Base-by-base conservation (phyloP, 2,113 vertebrate genomes). In the Rousettus leschenaultii region DNA sequence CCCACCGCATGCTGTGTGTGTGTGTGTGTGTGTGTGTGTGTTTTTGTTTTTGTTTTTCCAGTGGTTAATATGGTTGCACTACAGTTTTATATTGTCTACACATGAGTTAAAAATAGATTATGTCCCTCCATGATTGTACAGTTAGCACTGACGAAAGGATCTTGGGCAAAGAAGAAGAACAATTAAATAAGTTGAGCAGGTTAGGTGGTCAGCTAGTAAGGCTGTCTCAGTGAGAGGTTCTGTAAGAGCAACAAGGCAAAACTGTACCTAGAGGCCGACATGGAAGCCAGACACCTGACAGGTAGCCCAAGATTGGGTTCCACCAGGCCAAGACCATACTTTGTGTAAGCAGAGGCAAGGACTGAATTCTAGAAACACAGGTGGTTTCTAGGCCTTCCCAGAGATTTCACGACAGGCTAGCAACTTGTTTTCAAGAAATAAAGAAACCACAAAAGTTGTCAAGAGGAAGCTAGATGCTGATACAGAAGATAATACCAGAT, bases 11-110 rank as follows among this genome's bases (percentile, higher is more conserved):
- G 40, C 65, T 43, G 11, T 53, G 24, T 30, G n/a, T n/a, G n/a
- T n/a, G n/a, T 53, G 24, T 30, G n/a, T n/a, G n/a, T n/a, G n/a
- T n/a, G n/a, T n/a, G n/a, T n/a, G n/a, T n/a, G n/a, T n/a, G n/a
- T n/a, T n/a, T n/a, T n/a, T 87, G 83, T 26, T 84, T 82, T 35
- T 90, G n/a, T 63, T 89, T 57, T n/a, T n/a, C n/a, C n/a, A 79
- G 48, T 22, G 74, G 30, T 57, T 71, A 73, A 59, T 35, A 43
- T 45, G 12, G 12, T 45, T 77, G 53, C 19, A 92, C 19, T 78
- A 18, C 12, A 80, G 35, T 78, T 88, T 68, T 59, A 75, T 18
- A 80, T 55, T 55, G 61, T 83, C 38, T 43, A 93, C 53, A 77
- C 4, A 28, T 65, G 38, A 89, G 21, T 92, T 85, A 78, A 78